These are phyloP conservation scores for Maccullochella peelii DNA, from an alignment of 2,113 vertebrate genomes.

Conservation along the genomic window DNA sequence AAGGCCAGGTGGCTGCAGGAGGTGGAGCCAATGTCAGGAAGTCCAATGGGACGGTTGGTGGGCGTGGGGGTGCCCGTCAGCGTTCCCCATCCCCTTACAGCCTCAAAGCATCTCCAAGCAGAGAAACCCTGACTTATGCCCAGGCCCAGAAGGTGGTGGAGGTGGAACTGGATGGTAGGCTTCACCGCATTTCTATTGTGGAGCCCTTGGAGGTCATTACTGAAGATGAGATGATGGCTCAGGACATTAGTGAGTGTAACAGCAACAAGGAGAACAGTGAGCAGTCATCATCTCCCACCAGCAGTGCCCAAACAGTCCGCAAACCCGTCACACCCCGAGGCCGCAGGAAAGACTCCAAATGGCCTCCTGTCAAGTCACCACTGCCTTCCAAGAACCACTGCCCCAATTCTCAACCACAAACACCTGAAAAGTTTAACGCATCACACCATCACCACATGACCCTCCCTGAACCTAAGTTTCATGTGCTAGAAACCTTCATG, in stretches of 20 bases:
- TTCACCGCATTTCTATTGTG: constrained; percentile 96
- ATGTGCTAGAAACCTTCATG: constrained; percentile 87
- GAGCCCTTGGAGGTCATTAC: constrained; percentile 96
- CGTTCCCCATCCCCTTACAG: constrained; percentile 93
- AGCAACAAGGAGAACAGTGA: constrained; percentile 99
- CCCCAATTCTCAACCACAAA: constrained; percentile 58
- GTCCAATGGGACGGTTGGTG: constrained; percentile 73
- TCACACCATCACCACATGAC: constrained; percentile 79
- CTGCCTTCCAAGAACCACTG: constrained; percentile 77
- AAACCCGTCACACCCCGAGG: constrained; percentile 86
- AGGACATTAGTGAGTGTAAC: constrained; percentile 97
- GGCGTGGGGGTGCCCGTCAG: constrained; percentile 82
- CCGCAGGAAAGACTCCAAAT: constrained; percentile 89
- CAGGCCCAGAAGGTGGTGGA: constrained; percentile 97
- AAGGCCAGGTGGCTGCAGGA: constrained; percentile 83
- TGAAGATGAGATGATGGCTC: constrained; percentile 95
- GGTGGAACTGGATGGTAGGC: constrained; percentile 95
- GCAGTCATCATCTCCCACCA: constrained; percentile 87
- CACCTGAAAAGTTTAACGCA: constrained; percentile 70
- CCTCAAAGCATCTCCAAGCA: constrained; percentile 91
- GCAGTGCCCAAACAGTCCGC: constrained; percentile 85
- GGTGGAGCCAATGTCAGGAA: constrained; percentile 78
- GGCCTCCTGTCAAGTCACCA: constrained; percentile 57
- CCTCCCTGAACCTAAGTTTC: constrained; percentile 93
- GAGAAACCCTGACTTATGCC: constrained; percentile 93